Evolutionary conservation across 2,888 invertebrate genomes (phyloP), one percentile per base, ranked within the genome.

Genomic region (Plagiodera versicolora): DNA sequence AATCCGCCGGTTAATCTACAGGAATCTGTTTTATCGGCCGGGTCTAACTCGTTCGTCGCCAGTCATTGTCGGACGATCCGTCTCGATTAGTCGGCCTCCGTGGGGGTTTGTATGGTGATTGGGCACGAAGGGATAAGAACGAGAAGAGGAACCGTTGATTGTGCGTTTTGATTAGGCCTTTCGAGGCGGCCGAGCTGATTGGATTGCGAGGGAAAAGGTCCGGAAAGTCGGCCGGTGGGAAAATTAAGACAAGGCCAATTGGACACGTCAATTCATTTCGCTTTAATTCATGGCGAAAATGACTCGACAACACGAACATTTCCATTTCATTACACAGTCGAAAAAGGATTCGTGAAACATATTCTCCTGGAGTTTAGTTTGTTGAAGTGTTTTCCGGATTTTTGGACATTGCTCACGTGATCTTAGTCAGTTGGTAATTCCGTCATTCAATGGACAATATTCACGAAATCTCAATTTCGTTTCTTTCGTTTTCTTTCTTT

Each of bases 21-120:
- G 39, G 39, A 39, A 39, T 39, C 60, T 60, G 60, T 63, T 60
- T 63, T 57, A 60, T 63, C 60, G 63, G 60, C 58, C 55, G 54
- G 57, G 59, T 49, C 53, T 61, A 61, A 57, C 57, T 39, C 39
- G 39, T 39, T 39, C 39, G 39, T 39, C 39, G 39, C 39, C 39
- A 39, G 39, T 39, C 39, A 39, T 39, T 39, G 14, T 14, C 39
- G 39, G 39, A 3, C 39, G 39, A 39, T 39, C 14, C 11, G 39
- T 39, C 39, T 39, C 11, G 39, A 39, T 39, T 39, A 39, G 14
- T n/a, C 39, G 14, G n/a, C 39, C 39, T n/a, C n/a, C n/a, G n/a
- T 8, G 39, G 14, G 39, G 39, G 32, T n/a, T 39, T 39, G 14
- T 39, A 39, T 39, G 39, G 39, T 39, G 39, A 39, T 39, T 39